A percentile compares a stretch with the other conserved stretches of the same genome.
Conservation (phyloP, 2,797 vertebrate species). For the Dryobates pubescens region DNA sequence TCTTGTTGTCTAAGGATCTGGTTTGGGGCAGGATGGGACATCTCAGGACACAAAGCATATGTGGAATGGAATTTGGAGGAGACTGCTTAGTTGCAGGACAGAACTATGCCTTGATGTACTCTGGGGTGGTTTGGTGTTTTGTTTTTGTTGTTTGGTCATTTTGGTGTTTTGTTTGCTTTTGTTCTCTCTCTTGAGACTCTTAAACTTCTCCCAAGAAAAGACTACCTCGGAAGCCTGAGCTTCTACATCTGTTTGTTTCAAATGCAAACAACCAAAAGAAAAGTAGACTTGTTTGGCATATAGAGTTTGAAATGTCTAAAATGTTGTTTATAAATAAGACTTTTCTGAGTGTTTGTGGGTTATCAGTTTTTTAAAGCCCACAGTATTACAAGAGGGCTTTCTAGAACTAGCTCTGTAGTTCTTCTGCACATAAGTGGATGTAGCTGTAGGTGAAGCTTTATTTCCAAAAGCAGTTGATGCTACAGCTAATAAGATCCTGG, state of each 20-base stretch:
- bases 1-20: neutral
- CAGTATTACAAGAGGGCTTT: neutral
- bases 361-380: neutral
- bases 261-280: neutral
- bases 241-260: neutral
- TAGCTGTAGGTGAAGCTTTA: neutral
- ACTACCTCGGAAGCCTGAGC: neutral
- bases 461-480: neutral
- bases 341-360: neutral
- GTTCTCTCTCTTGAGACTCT: neutral
- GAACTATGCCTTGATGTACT: neutral
- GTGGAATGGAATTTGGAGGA: neutral
- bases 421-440: neutral
- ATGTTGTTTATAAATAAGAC: neutral
- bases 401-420: neutral
- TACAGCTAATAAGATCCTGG: neutral
- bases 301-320: neutral
- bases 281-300: neutral
- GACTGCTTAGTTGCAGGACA: neutral
- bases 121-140: too few relatives aligned
- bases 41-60: neutral
- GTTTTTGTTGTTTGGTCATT: too few relatives aligned
- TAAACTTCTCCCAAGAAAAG: neutral
- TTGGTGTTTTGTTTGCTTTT: too few relatives aligned
- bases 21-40: neutral